Evolutionary conservation across 2,113 vertebrate species (phyloP), one percentile per base, ranked within the genome.

Genomic region (Podiceps cristatus): DNA sequence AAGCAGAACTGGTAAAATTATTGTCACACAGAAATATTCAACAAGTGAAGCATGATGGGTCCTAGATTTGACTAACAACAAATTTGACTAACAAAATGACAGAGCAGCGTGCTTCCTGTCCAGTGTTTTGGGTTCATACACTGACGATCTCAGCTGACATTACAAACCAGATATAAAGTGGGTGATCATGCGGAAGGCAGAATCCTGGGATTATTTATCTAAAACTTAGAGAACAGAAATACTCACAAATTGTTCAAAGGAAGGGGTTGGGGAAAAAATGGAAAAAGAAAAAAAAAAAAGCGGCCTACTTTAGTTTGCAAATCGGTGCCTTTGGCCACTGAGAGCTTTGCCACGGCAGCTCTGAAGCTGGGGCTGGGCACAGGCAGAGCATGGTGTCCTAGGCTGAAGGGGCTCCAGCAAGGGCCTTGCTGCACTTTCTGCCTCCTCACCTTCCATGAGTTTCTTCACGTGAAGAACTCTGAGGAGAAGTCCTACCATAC

Each of bases 211-310:
- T 25, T 60, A 16, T 31, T 90, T 88, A 77, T 50, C 31, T 90
- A 52, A 81, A 87, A 76, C 0, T 1, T 88, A 7, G 2, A 45
- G 29, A 87, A 50, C 8, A 76, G 20, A 56, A 73, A 69, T n/a
- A 69, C 5, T 33, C 37, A 63, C 4, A 75, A 60, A 47, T 22
- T 75, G 4, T 58, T 56, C 9, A 82, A n/a, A 64, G 24, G 3
- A 47, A 3, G 16, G 15, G 4, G 4, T 6, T 5, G 13, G 9
- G 4, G 0, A 10, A 37, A 8, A 3, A 2, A 22, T 45, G 44
- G 45, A 13, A 31, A 29, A 19, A 22, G 19, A 4, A 11, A 5
- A 9, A 47, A 71, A 68, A 4, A 3, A 35, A 42, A 59, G 18
- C 28, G 66, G 18, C 4, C 7, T 24, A 19, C 10, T 81, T 60